phyloP scores from a whole-genome alignment of 2,797 vertebrate genomes.

The Aulostomus chinensis region DNA sequence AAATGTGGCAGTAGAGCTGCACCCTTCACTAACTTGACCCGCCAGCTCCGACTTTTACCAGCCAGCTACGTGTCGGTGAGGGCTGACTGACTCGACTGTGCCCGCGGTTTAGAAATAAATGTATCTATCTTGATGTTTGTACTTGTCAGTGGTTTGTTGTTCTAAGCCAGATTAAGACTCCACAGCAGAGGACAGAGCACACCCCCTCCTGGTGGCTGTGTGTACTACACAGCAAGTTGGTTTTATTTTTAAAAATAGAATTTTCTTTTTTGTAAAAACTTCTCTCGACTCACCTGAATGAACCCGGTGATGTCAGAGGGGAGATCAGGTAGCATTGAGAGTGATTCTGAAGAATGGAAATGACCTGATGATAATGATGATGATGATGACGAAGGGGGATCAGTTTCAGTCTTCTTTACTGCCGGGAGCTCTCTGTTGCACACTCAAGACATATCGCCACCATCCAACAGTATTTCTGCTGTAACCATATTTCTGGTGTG shows the following conservation, averaged over 20 bases:
- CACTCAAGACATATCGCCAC: conserved; percentile 13
- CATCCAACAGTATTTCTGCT: conserved; percentile 52
- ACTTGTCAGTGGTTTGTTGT: conserved; percentile 9
- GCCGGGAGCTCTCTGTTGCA: conserved; percentile 20
- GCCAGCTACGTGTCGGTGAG: conserved; percentile 2
- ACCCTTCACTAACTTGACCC: conserved; percentile 21
- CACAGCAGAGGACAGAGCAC: conserved; percentile 18
- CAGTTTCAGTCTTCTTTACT: too few species aligned
- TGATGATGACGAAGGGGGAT: too few species aligned
- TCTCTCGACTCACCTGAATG: conserved; percentile 54
- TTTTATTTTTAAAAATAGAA: too few species aligned
- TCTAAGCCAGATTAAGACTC: conserved; percentile 23
- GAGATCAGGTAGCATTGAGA: conserved; percentile 31
- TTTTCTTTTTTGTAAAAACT: too few species aligned
- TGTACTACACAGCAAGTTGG: too few species aligned
- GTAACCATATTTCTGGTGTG: conserved; percentile 27
- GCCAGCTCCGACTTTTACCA: conserved; percentile 17
- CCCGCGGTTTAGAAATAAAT: conserved; percentile 8
- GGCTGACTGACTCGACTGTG: conserved; percentile 1
- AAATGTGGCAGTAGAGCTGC: conserved; percentile 39
- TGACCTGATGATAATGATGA: conserved; percentile 2
- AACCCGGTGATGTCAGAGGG: conserved; percentile 26
- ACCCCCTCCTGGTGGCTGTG: conserved; percentile 44
- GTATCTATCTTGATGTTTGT: conserved; percentile 12
- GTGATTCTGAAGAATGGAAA: conserved; percentile 19